phyloP scores from a whole-genome alignment of 2,113 vertebrate species.

The Microtus pennsylvanicus region DNA sequence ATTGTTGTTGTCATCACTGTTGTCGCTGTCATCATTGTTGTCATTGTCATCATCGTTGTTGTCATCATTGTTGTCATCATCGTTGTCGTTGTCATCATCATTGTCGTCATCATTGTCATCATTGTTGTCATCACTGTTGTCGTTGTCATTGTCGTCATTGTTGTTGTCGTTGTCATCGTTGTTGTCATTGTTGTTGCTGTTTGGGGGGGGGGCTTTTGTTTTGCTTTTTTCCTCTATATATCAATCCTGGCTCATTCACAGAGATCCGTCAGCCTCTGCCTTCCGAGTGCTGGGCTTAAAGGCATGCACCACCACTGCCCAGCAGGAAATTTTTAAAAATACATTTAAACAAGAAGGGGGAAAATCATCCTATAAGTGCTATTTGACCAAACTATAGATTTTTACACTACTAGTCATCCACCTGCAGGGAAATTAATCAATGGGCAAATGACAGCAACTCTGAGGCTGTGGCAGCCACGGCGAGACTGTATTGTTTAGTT shows the following conservation, averaged over 20 bases:
- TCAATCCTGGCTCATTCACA: too few species aligned
- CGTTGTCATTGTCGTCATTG: too few species aligned
- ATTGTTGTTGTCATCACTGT: too few species aligned
- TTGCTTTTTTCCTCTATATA: background rate
- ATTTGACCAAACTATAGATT: background rate
- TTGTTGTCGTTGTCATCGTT: fast-evolving
- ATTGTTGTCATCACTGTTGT: background rate
- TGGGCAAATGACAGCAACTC: background rate
- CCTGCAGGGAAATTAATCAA: background rate
- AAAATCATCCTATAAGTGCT: background rate
- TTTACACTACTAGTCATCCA: background rate
- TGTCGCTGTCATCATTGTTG: fast-evolving
- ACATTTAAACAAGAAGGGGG: background rate
- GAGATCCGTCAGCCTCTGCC: background rate
- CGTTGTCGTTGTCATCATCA: fast-evolving
- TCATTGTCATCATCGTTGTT: fast-evolving
- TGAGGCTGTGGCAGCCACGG: background rate
- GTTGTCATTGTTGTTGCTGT: too few species aligned
- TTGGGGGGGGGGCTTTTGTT: too few species aligned
- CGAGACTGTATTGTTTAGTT: background rate
- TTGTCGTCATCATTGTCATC: too few species aligned
- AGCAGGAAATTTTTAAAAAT: background rate
- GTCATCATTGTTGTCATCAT: background rate
- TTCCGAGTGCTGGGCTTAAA: background rate
- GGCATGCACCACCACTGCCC: background rate